Evolutionary conservation across 30 jellyfish, hydroid and myxozoan genomes (phyloP).

Genomic region (Sanderia malayensis): DNA sequence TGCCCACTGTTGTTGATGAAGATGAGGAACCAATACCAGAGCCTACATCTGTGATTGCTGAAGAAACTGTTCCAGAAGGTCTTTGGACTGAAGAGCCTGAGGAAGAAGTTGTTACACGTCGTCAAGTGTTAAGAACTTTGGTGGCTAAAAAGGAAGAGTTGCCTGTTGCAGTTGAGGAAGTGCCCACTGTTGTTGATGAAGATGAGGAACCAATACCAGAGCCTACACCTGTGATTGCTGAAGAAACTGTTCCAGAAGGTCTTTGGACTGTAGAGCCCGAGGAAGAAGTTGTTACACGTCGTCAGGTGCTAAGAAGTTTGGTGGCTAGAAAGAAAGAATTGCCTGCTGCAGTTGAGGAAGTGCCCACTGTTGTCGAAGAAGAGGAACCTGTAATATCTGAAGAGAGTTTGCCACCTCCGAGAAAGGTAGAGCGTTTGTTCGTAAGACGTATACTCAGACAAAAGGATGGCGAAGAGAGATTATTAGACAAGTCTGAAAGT

Average conservation of each 20-base stretch:
- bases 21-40: constrained; percentile 54
- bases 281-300: constrained; percentile 13
- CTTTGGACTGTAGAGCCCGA: background rate
- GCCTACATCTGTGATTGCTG: too few relatives aligned
- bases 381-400: too few relatives aligned
- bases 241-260: background rate
- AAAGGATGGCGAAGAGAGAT: constrained; percentile 57
- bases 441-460: constrained; percentile 49
- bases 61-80: too few relatives aligned
- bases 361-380: constrained; percentile 1
- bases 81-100: too few relatives aligned
- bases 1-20: too few relatives aligned
- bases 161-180: constrained; percentile 8
- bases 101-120: constrained; percentile 24
- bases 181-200: background rate
- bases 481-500: constrained; percentile 78
- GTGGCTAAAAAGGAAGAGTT: constrained; percentile 11
- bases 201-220: constrained; percentile 12
- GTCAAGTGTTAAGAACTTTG: constrained; percentile 30
- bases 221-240: background rate
- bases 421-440: constrained; percentile 9
- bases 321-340: too few relatives aligned
- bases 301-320: too few relatives aligned
- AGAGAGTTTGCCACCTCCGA: too few relatives aligned
- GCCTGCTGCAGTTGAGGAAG: constrained; percentile 15